Evolutionary conservation across 2,888 invertebrate species (phyloP), one percentile per base, ranked within the genome.

Genomic region (Chaetogeoica ovagalla): DNA sequence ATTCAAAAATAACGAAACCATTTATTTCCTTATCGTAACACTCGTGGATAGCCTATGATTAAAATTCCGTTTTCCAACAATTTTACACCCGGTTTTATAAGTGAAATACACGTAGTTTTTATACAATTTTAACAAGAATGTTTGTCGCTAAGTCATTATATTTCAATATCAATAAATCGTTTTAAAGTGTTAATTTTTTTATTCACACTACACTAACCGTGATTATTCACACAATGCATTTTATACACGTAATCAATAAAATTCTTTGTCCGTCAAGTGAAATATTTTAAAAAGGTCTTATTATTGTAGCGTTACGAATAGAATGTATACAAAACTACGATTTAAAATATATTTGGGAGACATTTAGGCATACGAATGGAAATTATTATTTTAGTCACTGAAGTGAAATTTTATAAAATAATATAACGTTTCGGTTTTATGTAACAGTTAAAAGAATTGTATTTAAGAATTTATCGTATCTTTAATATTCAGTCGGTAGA

Each of bases 71-170:
- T 43, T 60, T 5, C 2, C 21, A 13, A 23, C 43, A 43, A 43
- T 9, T 7, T 43, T 43, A 43, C 23, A 30, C 13, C 23, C 5
- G 13, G 43, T 23, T 2, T 13, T 19, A 23, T 43, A 71, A 23
- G 23, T 39, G 17, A 11, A 43, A n/a, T 62, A 19, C 13, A 6
- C 5, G 17, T 60, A 9, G 17, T 59, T 72, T n/a, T 72, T 37
- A 73, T 63, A 63, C 6, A 15, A 37, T n/a, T 37, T 63, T 37
- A 37, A 17, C 37, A 73, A 48, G 62, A 73, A 48, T 11, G 30
- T n/a, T 30, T n/a, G 30, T 43, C 6, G 15, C n/a, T 37, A 73
- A 4, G n/a, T 15, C 8, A n/a, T 63, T 48, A 37, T 9, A 17
- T 52, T 73, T 62, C 17, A 52, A 37, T 63, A 52, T 30, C 30